These are phyloP conservation scores for Alectoris magna DNA, from an alignment of 2,797 vertebrate genomes.

Conservation along the genomic window DNA sequence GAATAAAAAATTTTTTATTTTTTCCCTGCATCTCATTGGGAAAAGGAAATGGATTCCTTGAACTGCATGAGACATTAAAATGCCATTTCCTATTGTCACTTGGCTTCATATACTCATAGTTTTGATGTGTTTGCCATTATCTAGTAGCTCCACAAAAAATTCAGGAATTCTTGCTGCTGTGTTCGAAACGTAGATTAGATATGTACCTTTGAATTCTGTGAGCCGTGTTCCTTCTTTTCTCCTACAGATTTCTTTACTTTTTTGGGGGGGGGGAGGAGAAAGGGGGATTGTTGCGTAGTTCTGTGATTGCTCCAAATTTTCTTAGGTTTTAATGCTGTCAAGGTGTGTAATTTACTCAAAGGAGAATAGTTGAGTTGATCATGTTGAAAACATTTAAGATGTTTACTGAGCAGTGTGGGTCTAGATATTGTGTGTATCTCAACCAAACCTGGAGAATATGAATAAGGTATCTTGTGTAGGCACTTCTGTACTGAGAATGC, in stretches of 20 bases:
- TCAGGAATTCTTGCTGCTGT: background rate
- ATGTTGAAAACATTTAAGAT: background rate
- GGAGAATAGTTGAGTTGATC: background rate
- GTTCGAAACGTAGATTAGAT: background rate
- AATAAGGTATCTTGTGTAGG: background rate
- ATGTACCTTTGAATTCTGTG: background rate
- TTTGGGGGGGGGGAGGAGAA: rapidly evolving
- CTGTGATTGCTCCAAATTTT: background rate
- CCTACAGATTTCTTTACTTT: background rate
- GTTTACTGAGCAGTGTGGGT: background rate
- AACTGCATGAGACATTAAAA: background rate
- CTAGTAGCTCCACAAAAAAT: background rate
- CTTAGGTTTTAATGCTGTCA: background rate
- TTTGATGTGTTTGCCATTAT: background rate
- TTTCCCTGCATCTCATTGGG: background rate
- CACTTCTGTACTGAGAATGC: background rate
- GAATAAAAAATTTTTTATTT: background rate
- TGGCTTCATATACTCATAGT: background rate
- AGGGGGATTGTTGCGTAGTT: background rate
- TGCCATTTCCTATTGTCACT: background rate
- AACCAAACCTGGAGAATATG: background rate
- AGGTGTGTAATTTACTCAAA: background rate
- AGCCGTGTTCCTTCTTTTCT: background rate
- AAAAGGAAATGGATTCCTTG: background rate
- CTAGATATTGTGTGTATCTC: background rate